These are phyloP conservation scores for Fukomys damarensis DNA, from an alignment of 2,113 vertebrate genomes.

Conservation along the genomic window DNA sequence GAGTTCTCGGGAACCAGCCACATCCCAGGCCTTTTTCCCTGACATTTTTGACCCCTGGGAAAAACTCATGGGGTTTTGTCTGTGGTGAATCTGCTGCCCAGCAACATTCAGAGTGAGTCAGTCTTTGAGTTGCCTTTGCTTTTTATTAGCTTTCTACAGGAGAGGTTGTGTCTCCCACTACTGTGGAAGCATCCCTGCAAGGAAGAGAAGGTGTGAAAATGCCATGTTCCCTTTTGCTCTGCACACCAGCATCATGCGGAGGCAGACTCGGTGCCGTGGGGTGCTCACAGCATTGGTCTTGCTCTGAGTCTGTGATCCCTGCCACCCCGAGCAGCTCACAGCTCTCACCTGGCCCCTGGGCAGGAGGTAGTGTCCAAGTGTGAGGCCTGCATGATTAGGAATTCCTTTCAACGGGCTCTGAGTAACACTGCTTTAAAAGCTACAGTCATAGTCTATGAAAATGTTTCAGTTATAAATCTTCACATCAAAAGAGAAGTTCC, in stretches of 20 bases:
- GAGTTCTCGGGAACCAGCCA: not conserved
- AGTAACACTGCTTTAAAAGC: too few species aligned
- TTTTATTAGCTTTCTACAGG: not conserved
- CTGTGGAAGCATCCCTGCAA: accelerated
- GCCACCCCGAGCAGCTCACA: not conserved
- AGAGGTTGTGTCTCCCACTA: accelerated
- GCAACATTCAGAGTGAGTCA: accelerated
- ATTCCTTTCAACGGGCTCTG: accelerated
- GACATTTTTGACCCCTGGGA: not conserved
- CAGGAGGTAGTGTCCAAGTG: accelerated
- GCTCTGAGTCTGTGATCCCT: too few species aligned
- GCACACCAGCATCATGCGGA: not conserved
- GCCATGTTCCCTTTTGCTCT: accelerated
- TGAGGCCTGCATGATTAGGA: accelerated
- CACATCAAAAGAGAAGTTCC: not conserved
- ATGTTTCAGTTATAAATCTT: not conserved
- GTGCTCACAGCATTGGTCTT: not conserved
- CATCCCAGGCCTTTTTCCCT: not conserved
- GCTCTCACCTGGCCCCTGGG: too few species aligned
- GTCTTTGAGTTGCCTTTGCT: not conserved
- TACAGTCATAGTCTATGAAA: too few species aligned
- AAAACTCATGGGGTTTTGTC: accelerated
- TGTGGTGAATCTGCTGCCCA: not conserved
- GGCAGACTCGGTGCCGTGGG: not conserved
- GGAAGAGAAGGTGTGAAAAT: accelerated